phyloP scores from a whole-genome alignment of 1,140 invertebrate species.

The Drosophila sproati region DNA sequence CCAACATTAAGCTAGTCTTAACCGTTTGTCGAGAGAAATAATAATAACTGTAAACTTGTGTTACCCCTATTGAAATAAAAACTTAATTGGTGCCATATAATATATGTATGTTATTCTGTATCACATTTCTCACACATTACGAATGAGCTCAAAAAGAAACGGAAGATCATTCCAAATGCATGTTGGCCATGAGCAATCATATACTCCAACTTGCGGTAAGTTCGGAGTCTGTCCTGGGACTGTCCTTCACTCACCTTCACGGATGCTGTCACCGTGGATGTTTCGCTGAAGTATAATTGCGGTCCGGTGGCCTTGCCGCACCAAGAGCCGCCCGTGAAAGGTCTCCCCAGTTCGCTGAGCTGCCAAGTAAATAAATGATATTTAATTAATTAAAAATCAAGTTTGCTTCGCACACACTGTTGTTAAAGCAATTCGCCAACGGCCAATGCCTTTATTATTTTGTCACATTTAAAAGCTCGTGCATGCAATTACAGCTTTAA shows the following conservation, averaged over 20 bases:
- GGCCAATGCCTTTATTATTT: slow-evolving; percentile 18
- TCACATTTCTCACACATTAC: too few relatives aligned
- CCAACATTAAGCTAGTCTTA: too few relatives aligned
- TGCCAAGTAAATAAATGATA: slow-evolving; percentile 85
- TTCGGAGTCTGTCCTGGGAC: not conserved
- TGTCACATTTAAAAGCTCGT: slow-evolving; percentile 56
- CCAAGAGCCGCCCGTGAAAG: slow-evolving; percentile 93
- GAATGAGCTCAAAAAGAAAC: not conserved
- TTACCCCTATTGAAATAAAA: too few relatives aligned
- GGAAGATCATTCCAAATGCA: not conserved
- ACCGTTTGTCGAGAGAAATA: too few relatives aligned
- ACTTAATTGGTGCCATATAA: too few relatives aligned
- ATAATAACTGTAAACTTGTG: too few relatives aligned
- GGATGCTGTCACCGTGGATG: slow-evolving; percentile 91
- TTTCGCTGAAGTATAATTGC: slow-evolving; percentile 94
- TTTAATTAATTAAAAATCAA: slow-evolving; percentile 79
- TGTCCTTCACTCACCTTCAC: slow-evolving; percentile 86
- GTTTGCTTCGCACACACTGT: slow-evolving; percentile 48
- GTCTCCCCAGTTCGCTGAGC: slow-evolving; percentile 91
- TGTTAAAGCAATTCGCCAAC: slow-evolving; percentile 31
- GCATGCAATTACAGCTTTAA: slow-evolving; percentile 63
- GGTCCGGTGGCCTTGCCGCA: slow-evolving; percentile 90
- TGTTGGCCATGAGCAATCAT: slow-evolving; percentile 4
- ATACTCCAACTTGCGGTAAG: slow-evolving; percentile 7
- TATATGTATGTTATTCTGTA: too few relatives aligned